Evolutionary conservation across 2,797 vertebrate genomes (phyloP), one percentile per base, ranked within the genome.

Genomic region (Cirrhinus mrigala): DNA sequence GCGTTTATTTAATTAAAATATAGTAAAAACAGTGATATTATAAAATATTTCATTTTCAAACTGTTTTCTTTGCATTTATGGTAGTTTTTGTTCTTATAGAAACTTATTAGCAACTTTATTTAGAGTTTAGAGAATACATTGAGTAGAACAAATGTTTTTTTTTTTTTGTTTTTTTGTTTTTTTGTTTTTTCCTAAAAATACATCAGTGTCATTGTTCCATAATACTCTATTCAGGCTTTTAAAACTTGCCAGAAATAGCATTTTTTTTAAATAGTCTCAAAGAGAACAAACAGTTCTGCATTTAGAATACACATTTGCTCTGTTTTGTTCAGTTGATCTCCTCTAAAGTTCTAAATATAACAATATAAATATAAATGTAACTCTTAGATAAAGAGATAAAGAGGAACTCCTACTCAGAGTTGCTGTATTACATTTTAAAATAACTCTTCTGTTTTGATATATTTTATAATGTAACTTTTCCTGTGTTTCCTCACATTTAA

Each of bases 261-360:
- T 78, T 48, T 37, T 40, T 78, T n/a, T 85, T n/a, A n/a, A n/a
- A n/a, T 33, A 22, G 60, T 74, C 48, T 79, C 3, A 16, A 22
- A 15, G 12, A 15, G 9, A 44, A 46, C 44, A 69, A 22, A 84
- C 48, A 64, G 40, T 58, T 79, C 48, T 29, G 27, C 44, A 48
- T 74, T 16, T 37, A 70, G 37, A 20, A 10, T 37, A 8, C n/a
- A 11, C 0, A 1, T 29, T 52, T 81, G 7, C 29, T 11, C 85
- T 78, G 81, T 73, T 71, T n/a, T 74, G 18, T 79, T 88, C 73
- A 71, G 73, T 14, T 81, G 58, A 15, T 50, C 37, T 40, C 69
- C 50, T 22, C 33, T 8, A 6, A 22, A 68, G 18, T 48, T 14
- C 18, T 18, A 22, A 24, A 70, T 74, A 58, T 24, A 16, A 68